Percentiles rank a stretch among this genome's conserved stretches.
Conservation (phyloP, 2,113 vertebrate genomes). For the Oceanodroma tethys region DNA sequence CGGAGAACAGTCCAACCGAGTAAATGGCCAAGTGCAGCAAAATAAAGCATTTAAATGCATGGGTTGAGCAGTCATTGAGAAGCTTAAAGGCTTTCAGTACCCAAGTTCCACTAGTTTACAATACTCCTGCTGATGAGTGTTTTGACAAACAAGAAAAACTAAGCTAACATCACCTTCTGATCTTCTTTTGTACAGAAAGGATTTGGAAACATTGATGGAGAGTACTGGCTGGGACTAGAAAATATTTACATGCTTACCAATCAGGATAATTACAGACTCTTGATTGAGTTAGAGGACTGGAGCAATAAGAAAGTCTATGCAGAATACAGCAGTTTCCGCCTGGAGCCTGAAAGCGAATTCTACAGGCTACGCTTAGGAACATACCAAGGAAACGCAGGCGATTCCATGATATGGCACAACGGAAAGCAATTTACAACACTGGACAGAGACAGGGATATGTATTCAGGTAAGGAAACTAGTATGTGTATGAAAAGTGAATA, state of each 20-base stretch:
- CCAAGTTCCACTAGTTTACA: neutral
- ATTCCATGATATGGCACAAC: conserved; percentile 93
- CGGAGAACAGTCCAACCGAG: neutral
- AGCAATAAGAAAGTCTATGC: conserved; percentile 96
- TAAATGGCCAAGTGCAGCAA: neutral
- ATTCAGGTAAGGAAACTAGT: conserved; percentile 79
- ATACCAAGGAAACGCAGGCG: conserved; percentile 95
- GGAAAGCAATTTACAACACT: conserved; percentile 97
- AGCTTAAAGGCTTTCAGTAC: neutral
- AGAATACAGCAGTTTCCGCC: conserved; percentile 93
- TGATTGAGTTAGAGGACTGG: conserved; percentile 98
- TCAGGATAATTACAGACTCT: conserved; percentile 91
- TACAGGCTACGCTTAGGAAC: conserved; percentile 90
- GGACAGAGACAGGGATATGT: conserved; percentile 92
- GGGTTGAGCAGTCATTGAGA: neutral
- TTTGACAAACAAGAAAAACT: neutral
- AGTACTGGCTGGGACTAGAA: conserved; percentile 96
- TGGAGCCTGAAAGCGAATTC: conserved; percentile 90
- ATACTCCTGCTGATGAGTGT: neutral
- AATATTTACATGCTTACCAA: conserved; percentile 91
- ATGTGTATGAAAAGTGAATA: rapidly evolving
- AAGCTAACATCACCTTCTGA: neutral
- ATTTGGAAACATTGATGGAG: conserved; percentile 94
- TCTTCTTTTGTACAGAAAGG: conserved; percentile 83
- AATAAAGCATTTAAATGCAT: neutral